These are phyloP conservation scores for Boulengeromyrus knoepffleri DNA, from an alignment of 2,113 vertebrate genomes.

Conservation along the genomic window DNA sequence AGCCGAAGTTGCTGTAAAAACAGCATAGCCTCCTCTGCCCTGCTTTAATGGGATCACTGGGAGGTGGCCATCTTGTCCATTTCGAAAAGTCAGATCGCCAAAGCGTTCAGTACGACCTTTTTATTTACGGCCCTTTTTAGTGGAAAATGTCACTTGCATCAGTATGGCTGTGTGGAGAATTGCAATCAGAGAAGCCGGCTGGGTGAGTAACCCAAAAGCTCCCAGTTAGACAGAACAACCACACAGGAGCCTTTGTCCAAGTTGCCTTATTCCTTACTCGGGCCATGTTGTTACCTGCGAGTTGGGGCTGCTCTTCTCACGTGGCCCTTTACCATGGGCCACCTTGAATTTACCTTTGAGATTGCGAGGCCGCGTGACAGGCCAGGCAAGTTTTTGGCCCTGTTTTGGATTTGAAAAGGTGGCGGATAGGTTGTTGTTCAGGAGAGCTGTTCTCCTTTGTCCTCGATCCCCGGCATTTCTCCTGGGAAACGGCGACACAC, in stretches of 20 bases:
- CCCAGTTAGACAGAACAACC: background rate
- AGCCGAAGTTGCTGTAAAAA: background rate
- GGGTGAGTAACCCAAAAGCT: background rate
- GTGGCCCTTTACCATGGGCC: background rate
- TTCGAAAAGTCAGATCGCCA: background rate
- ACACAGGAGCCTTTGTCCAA: background rate
- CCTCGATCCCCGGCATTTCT: background rate
- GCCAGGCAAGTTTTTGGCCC: background rate
- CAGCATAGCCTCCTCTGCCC: background rate
- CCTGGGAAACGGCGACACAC: background rate
- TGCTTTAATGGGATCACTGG: background rate
- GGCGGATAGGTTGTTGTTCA: background rate
- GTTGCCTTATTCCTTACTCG: background rate
- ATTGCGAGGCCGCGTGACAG: background rate
- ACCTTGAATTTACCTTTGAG: background rate
- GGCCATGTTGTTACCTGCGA: background rate
- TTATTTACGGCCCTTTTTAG: background rate
- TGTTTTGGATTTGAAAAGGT: background rate
- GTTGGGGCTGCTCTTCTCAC: background rate
- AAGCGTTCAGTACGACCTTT: background rate
- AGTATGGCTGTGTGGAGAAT: background rate
- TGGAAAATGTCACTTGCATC: background rate
- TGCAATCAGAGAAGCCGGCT: background rate
- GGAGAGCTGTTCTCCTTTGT: background rate
- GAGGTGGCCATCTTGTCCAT: background rate